These are phyloP conservation scores for Microctenopoma steveboyesi DNA, from an alignment of 2,797 vertebrate genomes.

Conservation along the genomic window DNA sequence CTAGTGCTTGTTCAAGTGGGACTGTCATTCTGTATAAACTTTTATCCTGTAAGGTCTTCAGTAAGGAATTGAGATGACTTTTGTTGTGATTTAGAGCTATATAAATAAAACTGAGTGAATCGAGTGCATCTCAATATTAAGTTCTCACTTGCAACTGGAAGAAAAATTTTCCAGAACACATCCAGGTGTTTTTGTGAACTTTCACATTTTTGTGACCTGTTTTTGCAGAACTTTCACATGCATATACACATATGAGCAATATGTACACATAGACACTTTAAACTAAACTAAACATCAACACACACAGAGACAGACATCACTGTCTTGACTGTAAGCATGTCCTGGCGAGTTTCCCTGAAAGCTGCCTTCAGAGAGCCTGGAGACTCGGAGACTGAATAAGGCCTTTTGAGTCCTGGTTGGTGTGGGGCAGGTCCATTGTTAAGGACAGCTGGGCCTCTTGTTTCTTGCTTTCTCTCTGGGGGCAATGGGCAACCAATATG, in stretches of 20 bases:
- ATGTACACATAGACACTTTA: conserved; percentile 17
- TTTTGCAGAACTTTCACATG: neutral
- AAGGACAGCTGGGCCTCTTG: conserved; percentile 86
- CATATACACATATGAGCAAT: conserved; percentile 9
- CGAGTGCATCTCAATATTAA: neutral
- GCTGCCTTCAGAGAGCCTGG: conserved; percentile 64
- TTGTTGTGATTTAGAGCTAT: too few species aligned
- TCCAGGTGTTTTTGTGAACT: neutral
- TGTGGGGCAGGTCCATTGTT: conserved; percentile 81
- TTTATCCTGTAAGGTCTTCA: too few species aligned
- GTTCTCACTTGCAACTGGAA: too few species aligned
- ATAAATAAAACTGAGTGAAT: too few species aligned
- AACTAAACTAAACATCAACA: conserved; percentile 7
- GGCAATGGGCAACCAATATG: conserved; percentile 80
- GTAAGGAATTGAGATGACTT: too few species aligned
- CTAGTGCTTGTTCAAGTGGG: too few species aligned
- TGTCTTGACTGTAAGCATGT: conserved; percentile 65
- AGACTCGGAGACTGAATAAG: conserved; percentile 78
- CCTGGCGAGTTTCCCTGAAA: conserved; percentile 72
- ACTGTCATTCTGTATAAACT: too few species aligned
- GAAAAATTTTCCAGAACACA: neutral
- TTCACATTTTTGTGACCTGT: neutral
- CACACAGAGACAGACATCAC: conserved; percentile 58
- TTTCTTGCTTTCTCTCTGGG: conserved; percentile 78
- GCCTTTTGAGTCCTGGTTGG: conserved; percentile 75